Percentiles rank a stretch among this genome's conserved stretches.
These are phyloP conservation scores for Baryphthengus martii DNA, from an alignment of 2,113 vertebrate genomes.

Conservation along the genomic window DNA sequence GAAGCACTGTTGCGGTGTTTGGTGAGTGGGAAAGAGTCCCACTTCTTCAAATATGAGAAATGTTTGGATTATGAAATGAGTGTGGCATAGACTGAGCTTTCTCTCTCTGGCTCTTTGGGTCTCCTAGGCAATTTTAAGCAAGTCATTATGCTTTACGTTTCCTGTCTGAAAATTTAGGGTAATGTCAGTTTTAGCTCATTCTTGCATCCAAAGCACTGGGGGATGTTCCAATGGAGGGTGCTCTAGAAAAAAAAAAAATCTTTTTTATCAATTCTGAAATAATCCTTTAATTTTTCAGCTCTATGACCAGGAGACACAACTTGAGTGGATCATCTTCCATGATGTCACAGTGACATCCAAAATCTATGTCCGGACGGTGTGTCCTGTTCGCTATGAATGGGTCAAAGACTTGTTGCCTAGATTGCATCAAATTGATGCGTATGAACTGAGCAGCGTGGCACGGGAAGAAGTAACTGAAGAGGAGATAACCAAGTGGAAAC, in stretches of 20 bases:
- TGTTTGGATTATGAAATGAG: not conserved
- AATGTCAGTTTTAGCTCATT: not conserved
- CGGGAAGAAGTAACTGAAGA: constrained; percentile 89
- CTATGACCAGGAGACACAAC: constrained; percentile 83
- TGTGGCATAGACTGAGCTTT: not conserved
- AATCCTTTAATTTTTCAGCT: constrained; percentile 71
- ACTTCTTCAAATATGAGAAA: not conserved
- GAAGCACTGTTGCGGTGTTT: not conserved
- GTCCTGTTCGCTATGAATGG: constrained; percentile 94
- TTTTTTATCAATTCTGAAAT: not conserved
- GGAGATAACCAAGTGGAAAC: constrained; percentile 83
- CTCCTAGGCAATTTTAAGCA: not conserved
- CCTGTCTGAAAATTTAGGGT: not conserved
- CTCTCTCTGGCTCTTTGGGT: not conserved
- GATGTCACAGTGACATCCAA: constrained; percentile 91
- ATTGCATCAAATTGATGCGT: constrained; percentile 88
- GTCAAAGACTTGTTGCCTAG: constrained; percentile 92
- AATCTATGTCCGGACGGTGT: constrained; percentile 89
- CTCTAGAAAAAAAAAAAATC: not conserved
- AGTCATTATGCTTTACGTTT: not conserved
- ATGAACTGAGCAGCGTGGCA: constrained; percentile 91
- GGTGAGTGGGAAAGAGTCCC: not conserved
- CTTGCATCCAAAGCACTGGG: not conserved
- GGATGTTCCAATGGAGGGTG: not conserved
- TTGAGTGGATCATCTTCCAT: constrained; percentile 97